Base-by-base conservation (phyloP, 2,888 invertebrate genomes). In the Phyto melanocephala region DNA sequence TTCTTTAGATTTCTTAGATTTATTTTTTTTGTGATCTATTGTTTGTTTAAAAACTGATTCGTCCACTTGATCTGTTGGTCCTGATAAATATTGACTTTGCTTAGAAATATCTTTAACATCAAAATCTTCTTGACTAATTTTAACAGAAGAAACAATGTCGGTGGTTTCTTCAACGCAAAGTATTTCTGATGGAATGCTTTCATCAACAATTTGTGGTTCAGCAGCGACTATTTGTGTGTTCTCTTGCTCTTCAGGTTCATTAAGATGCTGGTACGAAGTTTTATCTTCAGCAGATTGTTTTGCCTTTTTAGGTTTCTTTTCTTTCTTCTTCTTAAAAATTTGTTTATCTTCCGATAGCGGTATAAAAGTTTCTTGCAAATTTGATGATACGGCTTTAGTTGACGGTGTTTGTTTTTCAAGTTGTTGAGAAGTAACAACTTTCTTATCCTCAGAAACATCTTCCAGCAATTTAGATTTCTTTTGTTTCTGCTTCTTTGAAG, bases 241-340 rank as follows among this genome's bases (percentile, higher is more conserved):
- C n/a, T 40, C 15, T 15, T 15, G 40, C 28, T n/a, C 2, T 2
- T 42, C 15, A n/a, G 42, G n/a, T 42, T 42, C 15, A 15, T 42
- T 42, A 2, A 15, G 42, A 4, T 42, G 1, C 28, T 28, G 22
- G 1, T 45, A 17, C 28, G 37, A 15, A 40, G n/a, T 8, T 15
- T 52, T 17, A 6, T 33, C 40, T 11, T 33, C 15, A 11, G 6
- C 17, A 8, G 50, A 1, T 50, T 50, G 15, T 11, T 42, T 52
- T 11, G 22, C 54, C 13, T 45, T 28, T 40, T 15, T 17, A 22
- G 40, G 1, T 20, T 10, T 54, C 11, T 70, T 62, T 42, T 70
- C 68, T n/a, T 40, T 52, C 17, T 62, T 72, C 40, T 72, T 52
- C 47, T 72, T 62, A 7, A 11, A 10, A 13, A 17, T 28, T n/a